A percentile compares a stretch with the other conserved stretches of the same genome.
Evolutionary conservation across 2,888 invertebrate species (phyloP).

Genomic region (Metalampra italica): DNA sequence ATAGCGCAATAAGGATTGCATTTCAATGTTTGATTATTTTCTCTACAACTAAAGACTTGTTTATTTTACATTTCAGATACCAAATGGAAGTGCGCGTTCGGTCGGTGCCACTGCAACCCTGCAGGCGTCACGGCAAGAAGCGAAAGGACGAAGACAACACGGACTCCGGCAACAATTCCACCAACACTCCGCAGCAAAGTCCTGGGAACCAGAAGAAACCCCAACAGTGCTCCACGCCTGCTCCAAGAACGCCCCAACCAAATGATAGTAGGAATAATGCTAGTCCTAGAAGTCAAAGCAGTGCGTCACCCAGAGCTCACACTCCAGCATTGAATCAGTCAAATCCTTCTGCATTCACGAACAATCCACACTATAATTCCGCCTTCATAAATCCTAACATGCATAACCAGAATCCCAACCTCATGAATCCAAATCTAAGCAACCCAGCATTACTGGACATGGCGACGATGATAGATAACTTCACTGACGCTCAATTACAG

Average conservation of each 20-base stretch:
- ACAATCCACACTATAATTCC: constrained; percentile 62
- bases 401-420: constrained; percentile 58
- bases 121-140: constrained; percentile 87
- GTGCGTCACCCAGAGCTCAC: constrained; percentile 75
- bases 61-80: constrained; percentile 77
- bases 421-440: constrained; percentile 69
- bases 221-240: constrained; percentile 46
- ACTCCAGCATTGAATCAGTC: constrained; percentile 64
- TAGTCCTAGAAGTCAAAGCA: constrained; percentile 73
- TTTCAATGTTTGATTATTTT: too few relatives aligned
- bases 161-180: constrained; percentile 49
- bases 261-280: constrained; percentile 56
- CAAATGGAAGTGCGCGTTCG: constrained; percentile 92
- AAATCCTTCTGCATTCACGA: constrained; percentile 54
- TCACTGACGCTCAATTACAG: constrained; percentile 87
- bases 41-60: not conserved
- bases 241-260: constrained; percentile 65
- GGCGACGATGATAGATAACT: constrained; percentile 87
- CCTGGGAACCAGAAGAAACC: constrained; percentile 62
- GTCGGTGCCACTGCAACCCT: constrained; percentile 90
- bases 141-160: constrained; percentile 84
- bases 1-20: too few relatives aligned
- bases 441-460: constrained; percentile 83
- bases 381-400: constrained; percentile 70
- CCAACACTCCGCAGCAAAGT: constrained; percentile 51